Evolutionary conservation across 2,113 vertebrate genomes (phyloP).

Genomic region (Lates calcarifer): DNA sequence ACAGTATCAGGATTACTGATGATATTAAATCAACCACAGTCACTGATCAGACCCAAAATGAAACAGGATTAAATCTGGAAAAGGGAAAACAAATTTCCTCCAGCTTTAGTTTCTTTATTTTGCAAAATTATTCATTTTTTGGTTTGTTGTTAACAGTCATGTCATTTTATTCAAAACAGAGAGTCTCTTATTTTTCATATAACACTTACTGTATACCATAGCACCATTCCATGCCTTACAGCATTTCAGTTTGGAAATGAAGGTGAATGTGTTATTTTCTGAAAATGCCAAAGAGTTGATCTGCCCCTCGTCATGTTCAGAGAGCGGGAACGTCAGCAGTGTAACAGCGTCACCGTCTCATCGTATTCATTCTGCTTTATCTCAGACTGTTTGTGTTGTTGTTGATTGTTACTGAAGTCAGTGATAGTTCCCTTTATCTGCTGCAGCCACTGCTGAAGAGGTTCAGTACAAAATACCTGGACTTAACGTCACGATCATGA

Average conservation of each 20-base stretch:
- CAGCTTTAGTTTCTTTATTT: constrained; percentile 1
- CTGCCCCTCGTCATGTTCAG: neutral
- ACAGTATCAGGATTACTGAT: neutral
- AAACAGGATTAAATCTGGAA: neutral
- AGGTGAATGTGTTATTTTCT: constrained; percentile 54
- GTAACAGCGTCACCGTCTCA: neutral
- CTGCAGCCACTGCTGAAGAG: neutral
- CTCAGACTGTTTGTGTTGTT: neutral
- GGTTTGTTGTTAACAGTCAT: neutral
- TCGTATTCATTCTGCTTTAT: neutral
- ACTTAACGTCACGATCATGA: neutral
- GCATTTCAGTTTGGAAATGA: constrained; percentile 20
- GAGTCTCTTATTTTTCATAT: neutral
- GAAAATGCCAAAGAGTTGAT: constrained; percentile 69
- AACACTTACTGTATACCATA: neutral
- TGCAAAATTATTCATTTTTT: neutral
- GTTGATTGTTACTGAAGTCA: neutral
- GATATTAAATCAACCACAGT: neutral
- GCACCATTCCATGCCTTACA: constrained; percentile 54
- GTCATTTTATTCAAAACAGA: constrained; percentile 17
- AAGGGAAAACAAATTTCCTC: neutral
- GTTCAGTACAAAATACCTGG: constrained; percentile 3
- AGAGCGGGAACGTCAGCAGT: constrained; percentile 12
- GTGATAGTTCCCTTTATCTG: neutral
- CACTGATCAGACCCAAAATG: neutral